Conservation (phyloP, 2,888 invertebrate genomes). For the Zaprionus lineosus region DNA sequence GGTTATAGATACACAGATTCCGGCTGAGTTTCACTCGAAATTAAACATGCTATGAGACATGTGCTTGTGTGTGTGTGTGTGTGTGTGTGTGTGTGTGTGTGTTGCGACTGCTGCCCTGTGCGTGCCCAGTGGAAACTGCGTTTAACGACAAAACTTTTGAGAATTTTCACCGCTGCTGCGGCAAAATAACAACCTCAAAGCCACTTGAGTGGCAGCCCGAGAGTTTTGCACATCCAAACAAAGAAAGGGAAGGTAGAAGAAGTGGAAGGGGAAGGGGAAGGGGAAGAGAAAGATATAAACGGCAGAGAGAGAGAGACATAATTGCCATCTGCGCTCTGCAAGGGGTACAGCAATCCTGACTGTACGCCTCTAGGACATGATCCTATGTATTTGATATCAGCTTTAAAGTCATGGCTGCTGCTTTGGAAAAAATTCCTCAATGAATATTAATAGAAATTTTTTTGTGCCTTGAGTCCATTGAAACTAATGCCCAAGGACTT, state of each 20-base stretch:
- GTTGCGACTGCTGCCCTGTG: neutral
- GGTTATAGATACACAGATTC: constrained; percentile 12
- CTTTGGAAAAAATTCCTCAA: no score
- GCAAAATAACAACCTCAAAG: constrained; percentile 18
- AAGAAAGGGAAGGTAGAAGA: constrained; percentile 4
- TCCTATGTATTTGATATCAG: no score
- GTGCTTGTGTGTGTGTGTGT: neutral
- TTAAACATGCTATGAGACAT: constrained; percentile 17
- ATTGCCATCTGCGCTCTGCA: no score
- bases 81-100: constrained; percentile 6
- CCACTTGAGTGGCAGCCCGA: constrained; percentile 15
- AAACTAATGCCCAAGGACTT: no score
- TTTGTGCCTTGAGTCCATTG: no score
- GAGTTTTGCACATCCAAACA: constrained; percentile 2
- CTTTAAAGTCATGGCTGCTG: no score
- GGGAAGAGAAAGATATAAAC: no score
- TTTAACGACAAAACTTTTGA: constrained; percentile 36
- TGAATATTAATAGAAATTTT: no score
- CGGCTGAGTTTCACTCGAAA: constrained; percentile 8
- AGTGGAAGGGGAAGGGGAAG: no score
- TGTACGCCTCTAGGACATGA: no score
- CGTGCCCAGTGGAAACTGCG: constrained; percentile 26
- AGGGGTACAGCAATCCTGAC: no score
- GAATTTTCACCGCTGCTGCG: constrained; percentile 1
- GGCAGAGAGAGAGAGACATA: neutral